A percentile compares a stretch with the other conserved stretches of the same genome.
Evolutionary conservation across 2,113 vertebrate species (phyloP).

Genomic region (Pardalotus punctatus): DNA sequence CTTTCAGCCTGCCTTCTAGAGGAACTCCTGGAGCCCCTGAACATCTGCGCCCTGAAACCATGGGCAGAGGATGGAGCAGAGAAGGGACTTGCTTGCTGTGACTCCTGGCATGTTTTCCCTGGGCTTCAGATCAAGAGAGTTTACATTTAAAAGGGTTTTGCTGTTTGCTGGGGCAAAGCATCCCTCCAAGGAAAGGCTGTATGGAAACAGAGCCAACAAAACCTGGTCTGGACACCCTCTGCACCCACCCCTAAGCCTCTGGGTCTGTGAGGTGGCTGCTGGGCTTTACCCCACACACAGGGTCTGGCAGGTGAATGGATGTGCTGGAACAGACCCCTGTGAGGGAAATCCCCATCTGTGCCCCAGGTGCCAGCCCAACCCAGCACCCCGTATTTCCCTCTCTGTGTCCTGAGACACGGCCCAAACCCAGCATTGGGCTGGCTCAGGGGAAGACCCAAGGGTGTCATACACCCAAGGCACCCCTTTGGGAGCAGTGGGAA

Average conservation of each 20-base stretch:
- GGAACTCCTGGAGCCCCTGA: neutral
- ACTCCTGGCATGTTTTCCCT: neutral
- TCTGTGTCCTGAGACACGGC: neutral
- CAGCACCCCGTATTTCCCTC: neutral
- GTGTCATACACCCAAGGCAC: accelerated
- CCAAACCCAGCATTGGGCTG: neutral
- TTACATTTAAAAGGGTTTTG: neutral
- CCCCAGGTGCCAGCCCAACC: neutral
- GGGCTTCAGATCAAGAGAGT: neutral
- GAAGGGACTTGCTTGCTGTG: neutral
- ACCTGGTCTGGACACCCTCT: neutral
- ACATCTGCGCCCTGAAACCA: neutral
- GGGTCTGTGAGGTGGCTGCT: neutral
- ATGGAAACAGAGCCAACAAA: neutral
- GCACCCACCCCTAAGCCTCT: neutral
- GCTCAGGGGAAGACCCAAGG: neutral
- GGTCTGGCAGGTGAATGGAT: accelerated
- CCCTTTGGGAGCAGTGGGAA: accelerated
- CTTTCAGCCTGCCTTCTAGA: neutral
- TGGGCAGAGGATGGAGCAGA: neutral
- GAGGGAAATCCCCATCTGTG: neutral
- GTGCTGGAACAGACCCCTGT: neutral
- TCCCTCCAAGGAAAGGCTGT: neutral
- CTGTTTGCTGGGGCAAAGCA: neutral
- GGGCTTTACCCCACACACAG: neutral